These are phyloP conservation scores for Oxyura jamaicensis DNA, from an alignment of 2,113 vertebrate genomes.

Conservation along the genomic window DNA sequence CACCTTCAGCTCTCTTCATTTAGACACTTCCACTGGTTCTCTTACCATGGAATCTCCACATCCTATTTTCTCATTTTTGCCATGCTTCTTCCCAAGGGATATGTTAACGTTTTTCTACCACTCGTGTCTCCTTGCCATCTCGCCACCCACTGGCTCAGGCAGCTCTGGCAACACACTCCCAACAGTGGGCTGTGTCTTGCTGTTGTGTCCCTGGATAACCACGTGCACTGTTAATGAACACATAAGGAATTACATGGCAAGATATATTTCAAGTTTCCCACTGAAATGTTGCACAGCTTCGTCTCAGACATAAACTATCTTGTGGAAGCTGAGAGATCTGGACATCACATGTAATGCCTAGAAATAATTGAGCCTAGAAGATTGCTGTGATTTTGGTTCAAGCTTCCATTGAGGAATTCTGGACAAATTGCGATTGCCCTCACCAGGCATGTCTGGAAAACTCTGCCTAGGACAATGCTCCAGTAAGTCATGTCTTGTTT, in stretches of 20 bases:
- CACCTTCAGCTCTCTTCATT: background rate
- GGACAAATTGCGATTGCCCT: background rate
- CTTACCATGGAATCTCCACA: background rate
- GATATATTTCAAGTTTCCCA: background rate
- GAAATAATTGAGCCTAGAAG: background rate
- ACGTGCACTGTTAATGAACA: accelerated
- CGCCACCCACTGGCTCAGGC: accelerated
- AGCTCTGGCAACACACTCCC: background rate
- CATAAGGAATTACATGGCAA: background rate
- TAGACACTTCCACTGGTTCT: background rate
- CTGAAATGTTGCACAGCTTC: background rate
- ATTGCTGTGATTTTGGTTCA: background rate
- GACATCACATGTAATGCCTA: accelerated
- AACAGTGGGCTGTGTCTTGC: background rate
- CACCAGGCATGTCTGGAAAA: background rate
- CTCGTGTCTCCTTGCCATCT: background rate
- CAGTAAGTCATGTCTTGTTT: background rate
- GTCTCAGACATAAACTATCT: background rate
- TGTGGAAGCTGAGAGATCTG: background rate
- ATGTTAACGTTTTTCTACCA: background rate
- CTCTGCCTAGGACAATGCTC: background rate
- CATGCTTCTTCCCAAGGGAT: background rate
- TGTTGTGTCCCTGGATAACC: background rate
- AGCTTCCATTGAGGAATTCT: background rate
- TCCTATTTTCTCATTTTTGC: background rate